Evolutionary conservation across 2,113 vertebrate species (phyloP), one percentile per base, ranked within the genome.

Genomic region (Morone chrysops): DNA sequence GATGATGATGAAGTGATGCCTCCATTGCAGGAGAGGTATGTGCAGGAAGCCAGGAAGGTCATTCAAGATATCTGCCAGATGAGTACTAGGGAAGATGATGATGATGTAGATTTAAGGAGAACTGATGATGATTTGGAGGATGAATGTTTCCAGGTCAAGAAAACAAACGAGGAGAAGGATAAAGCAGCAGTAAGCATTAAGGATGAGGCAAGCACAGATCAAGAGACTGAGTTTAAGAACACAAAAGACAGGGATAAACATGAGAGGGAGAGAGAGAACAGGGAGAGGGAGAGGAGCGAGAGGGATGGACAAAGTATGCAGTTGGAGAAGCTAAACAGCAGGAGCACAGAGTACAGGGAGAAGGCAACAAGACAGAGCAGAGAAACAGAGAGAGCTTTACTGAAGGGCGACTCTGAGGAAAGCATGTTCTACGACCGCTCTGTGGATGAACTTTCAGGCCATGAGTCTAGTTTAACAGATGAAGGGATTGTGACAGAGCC

Each of bases 401-500:
- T 83, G 78, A 95, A 94, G 51, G 82, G 40, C 0, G 93, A 94
- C 59, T 94, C 69, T 0, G 95, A 96, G 75, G 96, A 96, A 92
- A 93, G 89, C 47, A 71, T 96, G 5, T 62, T 85, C 48, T 91
- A 74, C 16, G 93, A 96, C 66, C 96, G 95, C 78, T 97, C 95
- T 0, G 45, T 96, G 84, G 97, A 99, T 87, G 98, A 99, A 72
- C 94, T 98, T 76, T 98, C 96, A 0, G 97, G 97, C 43, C 97
- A 97, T 0, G 98, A 99, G 92, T 99, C 97, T 0, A 97, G 95
- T 41, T 94, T 99, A 94, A 97, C 96, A 0, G 98, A 99, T 17
- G 98, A 99, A 93, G 98, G 98, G 81, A 99, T 99, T 48, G 98
- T 99, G 69, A 97, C 97, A 0, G 98, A 99, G 91, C 96, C 95